phyloP scores from a whole-genome alignment of 2,888 invertebrate species.

The Malacosoma neustria region DNA sequence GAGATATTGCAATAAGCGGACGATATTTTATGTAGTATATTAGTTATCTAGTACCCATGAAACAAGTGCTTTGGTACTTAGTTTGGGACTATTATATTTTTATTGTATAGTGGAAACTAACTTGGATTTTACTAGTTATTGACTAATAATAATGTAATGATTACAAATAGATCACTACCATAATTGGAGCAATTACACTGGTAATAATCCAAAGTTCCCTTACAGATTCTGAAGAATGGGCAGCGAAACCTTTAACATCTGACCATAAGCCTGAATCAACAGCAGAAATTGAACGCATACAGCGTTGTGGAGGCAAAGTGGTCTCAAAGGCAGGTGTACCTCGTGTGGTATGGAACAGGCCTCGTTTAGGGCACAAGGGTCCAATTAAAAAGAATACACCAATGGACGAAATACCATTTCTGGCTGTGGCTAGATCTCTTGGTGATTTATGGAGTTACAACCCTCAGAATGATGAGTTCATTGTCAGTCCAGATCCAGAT shows the following conservation, averaged over 20 bases:
- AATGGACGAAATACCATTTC: conserved; percentile 94
- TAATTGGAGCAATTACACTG: too few relatives aligned
- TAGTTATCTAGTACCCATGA: too few relatives aligned
- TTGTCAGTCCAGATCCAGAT: conserved; percentile 98
- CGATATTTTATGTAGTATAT: too few relatives aligned
- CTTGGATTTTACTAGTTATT: too few relatives aligned
- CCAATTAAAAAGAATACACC: conserved; percentile 92
- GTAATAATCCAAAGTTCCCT: too few relatives aligned
- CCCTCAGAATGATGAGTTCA: conserved; percentile 90
- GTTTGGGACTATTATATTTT: too few relatives aligned
- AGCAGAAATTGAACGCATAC: conserved; percentile 88
- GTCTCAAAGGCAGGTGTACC: conserved; percentile 89
- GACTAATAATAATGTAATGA: too few relatives aligned
- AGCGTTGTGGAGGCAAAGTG: conserved; percentile 85
- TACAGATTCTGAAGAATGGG: conserved; percentile 80
- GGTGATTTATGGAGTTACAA: conserved; percentile 99
- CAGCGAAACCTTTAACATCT: conserved; percentile 86
- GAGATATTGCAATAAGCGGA: too few relatives aligned
- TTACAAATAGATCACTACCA: too few relatives aligned
- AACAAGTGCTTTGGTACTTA: too few relatives aligned
- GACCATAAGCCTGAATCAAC: conserved; percentile 97
- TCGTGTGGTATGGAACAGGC: conserved; percentile 97
- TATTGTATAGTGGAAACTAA: too few relatives aligned
- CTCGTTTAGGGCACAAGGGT: conserved; percentile 84
- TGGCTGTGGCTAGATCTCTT: conserved; percentile 96